phyloP scores from a whole-genome alignment of 1,140 invertebrate species.

The Marisa cornuarietis region DNA sequence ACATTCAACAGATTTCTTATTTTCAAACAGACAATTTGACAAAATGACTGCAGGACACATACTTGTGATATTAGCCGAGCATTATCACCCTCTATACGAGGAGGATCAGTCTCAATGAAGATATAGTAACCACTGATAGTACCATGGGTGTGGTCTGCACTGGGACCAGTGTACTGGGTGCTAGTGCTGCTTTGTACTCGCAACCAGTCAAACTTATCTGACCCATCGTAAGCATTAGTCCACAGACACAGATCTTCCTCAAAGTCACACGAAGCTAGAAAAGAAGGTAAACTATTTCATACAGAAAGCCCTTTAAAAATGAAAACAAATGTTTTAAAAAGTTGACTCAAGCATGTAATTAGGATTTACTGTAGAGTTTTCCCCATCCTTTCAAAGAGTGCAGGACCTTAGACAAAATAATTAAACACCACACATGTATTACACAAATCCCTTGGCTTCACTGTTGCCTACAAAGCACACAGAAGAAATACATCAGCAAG shows the following conservation, averaged over 20 bases:
- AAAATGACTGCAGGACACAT: neutral
- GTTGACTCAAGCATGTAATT: too few species aligned
- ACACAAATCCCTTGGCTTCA: too few species aligned
- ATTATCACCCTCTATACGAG: conserved; percentile 72
- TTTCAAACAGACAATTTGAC: neutral
- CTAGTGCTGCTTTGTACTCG: conserved; percentile 39
- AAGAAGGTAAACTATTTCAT: neutral
- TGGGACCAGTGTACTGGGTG: conserved; percentile 49
- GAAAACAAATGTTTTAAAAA: too few species aligned
- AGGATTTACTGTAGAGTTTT: too few species aligned
- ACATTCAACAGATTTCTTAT: neutral
- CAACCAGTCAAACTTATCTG: conserved; percentile 60
- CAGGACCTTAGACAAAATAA: too few species aligned
- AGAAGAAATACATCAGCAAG: too few species aligned
- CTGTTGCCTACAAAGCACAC: too few species aligned
- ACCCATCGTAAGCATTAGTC: conserved; percentile 44
- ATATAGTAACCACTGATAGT: conserved; percentile 23
- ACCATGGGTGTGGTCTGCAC: conserved; percentile 50
- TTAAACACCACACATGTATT: too few species aligned
- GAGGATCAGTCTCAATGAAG: conserved; percentile 62
- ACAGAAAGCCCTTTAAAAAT: neutral
- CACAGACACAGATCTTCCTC: conserved; percentile 55
- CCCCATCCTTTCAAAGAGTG: too few species aligned
- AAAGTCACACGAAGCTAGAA: conserved; percentile 52
- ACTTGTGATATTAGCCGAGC: conserved; percentile 35